Evolutionary conservation across 2,113 vertebrate species (phyloP).

Genomic region (Poeciliopsis prolifica): DNA sequence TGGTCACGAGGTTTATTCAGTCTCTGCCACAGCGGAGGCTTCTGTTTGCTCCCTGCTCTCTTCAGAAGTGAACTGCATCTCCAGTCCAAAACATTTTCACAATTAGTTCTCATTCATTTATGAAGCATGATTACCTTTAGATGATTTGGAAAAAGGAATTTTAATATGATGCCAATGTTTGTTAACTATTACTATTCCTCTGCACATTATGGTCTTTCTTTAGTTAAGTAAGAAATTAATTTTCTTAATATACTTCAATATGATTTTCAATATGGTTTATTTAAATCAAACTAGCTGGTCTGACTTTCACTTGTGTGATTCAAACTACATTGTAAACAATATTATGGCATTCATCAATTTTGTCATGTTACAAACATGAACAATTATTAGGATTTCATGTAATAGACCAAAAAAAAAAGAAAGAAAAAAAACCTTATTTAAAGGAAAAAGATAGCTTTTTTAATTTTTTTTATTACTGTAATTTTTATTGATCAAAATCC

Average conservation of each 20-base stretch:
- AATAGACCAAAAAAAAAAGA: neutral
- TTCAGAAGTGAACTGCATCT: slow-evolving; percentile 19
- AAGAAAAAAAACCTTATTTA: neutral
- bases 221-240: neutral
- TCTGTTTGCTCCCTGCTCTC: slow-evolving; percentile 32
- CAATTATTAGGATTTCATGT: neutral
- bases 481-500: neutral
- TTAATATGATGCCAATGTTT: neutral
- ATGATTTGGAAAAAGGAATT: neutral
- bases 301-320: too few species aligned
- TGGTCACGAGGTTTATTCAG: slow-evolving; percentile 49
- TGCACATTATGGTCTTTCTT: neutral
- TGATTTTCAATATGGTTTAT: neutral
- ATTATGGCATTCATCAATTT: neutral
- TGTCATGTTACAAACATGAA: neutral
- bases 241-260: neutral
- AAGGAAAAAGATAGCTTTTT: too few species aligned
- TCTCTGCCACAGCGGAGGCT: slow-evolving; percentile 13
- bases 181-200: neutral
- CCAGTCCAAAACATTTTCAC: slow-evolving; percentile 3
- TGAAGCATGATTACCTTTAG: slow-evolving; percentile 3
- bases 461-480: neutral
- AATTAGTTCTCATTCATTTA: neutral
- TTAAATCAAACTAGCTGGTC: too few species aligned
- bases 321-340: too few species aligned